Conservation (phyloP, 2,113 vertebrate species). For the Scytalopus superciliaris region DNA sequence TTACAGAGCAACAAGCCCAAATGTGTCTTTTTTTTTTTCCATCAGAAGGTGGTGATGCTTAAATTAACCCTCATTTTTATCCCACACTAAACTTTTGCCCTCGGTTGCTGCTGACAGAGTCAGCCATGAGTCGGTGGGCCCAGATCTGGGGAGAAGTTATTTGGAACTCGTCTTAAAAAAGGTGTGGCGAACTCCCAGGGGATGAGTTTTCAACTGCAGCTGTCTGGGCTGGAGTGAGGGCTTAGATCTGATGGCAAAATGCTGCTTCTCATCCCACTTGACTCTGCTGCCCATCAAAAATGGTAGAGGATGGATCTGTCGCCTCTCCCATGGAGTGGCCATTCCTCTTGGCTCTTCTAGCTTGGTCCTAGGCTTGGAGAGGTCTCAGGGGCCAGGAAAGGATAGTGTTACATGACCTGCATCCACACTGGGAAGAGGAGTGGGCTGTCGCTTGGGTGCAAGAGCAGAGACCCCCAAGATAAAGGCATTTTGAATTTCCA, state of each 20-base stretch:
- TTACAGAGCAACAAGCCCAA: conserved; percentile 4
- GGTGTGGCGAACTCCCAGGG: not conserved
- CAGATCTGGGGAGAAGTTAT: not conserved
- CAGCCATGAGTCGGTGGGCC: not conserved
- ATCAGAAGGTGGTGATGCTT: not conserved
- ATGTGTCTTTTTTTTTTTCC: not conserved
- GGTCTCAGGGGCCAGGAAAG: not conserved
- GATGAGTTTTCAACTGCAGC: not conserved
- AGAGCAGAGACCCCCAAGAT: not conserved
- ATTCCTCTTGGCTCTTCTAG: not conserved
- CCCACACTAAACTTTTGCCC: conserved; percentile 21
- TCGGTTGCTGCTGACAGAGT: not conserved
- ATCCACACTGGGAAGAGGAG: not conserved
- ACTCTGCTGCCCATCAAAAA: not conserved
- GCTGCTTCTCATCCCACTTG: not conserved
- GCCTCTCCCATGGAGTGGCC: not conserved
- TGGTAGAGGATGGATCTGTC: not conserved
- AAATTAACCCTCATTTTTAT: conserved; percentile 39
- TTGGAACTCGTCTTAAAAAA: not conserved
- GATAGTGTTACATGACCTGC: not conserved
- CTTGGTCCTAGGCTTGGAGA: not conserved
- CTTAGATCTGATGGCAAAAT: not conserved
- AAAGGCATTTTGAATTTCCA: not conserved
- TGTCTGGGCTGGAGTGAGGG: not conserved
- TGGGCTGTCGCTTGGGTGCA: not conserved